A percentile compares a stretch with the other conserved stretches of the same genome.
Evolutionary conservation across 2,888 invertebrate genomes (phyloP).

Genomic region (Drosophila birchii): DNA sequence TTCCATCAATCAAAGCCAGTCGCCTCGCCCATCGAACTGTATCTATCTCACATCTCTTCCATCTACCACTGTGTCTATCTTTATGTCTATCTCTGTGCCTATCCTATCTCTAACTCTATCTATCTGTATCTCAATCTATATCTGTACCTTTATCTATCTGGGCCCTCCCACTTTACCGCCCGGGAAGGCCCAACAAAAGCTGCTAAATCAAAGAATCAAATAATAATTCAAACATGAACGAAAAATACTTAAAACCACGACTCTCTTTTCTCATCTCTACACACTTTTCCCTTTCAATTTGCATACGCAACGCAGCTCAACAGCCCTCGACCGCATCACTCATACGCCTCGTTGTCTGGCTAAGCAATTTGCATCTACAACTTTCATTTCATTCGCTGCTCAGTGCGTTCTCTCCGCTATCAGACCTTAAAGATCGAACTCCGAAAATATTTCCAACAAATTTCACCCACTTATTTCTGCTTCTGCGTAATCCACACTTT

Average conservation of each 20-base stretch:
- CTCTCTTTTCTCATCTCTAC: slow-evolving; percentile 43
- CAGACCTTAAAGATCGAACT: slow-evolving; percentile 56
- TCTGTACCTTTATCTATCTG: slow-evolving; percentile 42
- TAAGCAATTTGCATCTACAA: slow-evolving; percentile 66
- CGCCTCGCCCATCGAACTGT: slow-evolving; percentile 46
- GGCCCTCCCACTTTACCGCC: slow-evolving; percentile 60
- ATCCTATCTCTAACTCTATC: slow-evolving; percentile 39
- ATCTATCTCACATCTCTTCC: slow-evolving; percentile 40
- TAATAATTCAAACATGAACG: slow-evolving; percentile 69
- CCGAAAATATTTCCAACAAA: slow-evolving; percentile 64
- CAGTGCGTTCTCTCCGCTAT: slow-evolving; percentile 63
- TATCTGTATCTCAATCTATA: slow-evolving; percentile 45
- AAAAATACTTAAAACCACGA: slow-evolving; percentile 40
- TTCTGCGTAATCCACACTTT: slow-evolving; percentile 64
- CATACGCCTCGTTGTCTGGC: slow-evolving; percentile 65
- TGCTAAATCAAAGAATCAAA: slow-evolving; percentile 79
- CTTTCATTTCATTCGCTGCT: slow-evolving; percentile 64
- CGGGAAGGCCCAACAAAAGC: slow-evolving; percentile 67
- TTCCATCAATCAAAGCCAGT: slow-evolving; percentile 69
- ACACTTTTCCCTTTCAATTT: slow-evolving; percentile 57
- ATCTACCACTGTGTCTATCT: slow-evolving; percentile 51
- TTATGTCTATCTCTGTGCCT: slow-evolving; percentile 31
- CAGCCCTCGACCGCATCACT: slow-evolving; percentile 55
- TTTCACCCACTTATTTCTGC: slow-evolving; percentile 70
- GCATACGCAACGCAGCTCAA: slow-evolving; percentile 38